Base-by-base conservation (phyloP, 2,113 vertebrate species). In the Anoplopoma fimbria region DNA sequence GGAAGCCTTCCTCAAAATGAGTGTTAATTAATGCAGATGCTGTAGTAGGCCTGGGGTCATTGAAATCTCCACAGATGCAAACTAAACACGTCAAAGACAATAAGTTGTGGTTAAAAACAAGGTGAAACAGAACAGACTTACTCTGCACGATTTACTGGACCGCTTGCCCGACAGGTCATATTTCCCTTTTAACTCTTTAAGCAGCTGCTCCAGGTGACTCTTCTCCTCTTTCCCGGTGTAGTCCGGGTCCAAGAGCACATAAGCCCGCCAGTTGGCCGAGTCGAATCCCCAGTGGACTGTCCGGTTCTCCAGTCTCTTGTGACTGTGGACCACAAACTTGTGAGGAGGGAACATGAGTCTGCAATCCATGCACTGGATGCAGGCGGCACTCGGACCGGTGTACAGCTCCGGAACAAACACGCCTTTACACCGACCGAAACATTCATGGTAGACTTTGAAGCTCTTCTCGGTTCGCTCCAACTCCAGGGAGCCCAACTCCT, bases 251-350 rank as follows among this genome's bases (percentile, higher is more conserved):
- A 99, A 93, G 91, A 99, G 96, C 91, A 99, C 95, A 93, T 99
- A 99, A 89, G 97, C 96, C 92, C 98, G 95, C 98, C 98, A 99
- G 96, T 99, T 99, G 92, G 98, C 96, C 1, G 97, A 99, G 94
- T 99, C 98, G 94, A 99, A 99, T 80, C 98, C 98, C 98, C 98
- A 99, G 93, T 99, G 98, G 94, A 97, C 98, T 76, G 98, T 99
- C 95, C 98, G 95, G 96, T 99, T 99, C 95, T 99, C 98, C 42
- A 96, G 95, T 61, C 97, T 96, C 93, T 98, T 99, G 95, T 99
- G 98, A 84, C 97, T 98, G 92, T 99, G 98, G 83, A 98, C 96
- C 92, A 99, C 98, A 89, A 99, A 99, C 96, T 99, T 99, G 93
- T 97, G 97, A 38, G 98, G 96, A 0, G 97, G 97, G 89, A 97